A percentile compares a stretch with the other conserved stretches of the same genome.
Conservation (phyloP, 2,113 vertebrate genomes). For the Neotoma lepida region DNA sequence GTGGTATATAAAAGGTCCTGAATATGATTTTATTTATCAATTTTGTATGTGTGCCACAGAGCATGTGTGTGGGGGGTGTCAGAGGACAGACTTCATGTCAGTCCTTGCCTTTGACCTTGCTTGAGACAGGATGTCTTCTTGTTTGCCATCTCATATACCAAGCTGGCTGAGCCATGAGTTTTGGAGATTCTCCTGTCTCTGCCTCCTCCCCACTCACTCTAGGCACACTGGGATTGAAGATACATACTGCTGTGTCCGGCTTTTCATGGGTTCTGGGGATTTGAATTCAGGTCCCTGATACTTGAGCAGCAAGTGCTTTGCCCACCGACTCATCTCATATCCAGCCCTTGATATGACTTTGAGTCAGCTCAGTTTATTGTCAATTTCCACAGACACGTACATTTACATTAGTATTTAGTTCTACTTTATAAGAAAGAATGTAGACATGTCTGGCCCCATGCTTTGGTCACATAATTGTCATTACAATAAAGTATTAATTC, state of each 20-base stretch:
- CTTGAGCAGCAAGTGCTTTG: not conserved
- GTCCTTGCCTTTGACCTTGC: not conserved
- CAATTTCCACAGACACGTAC: not conserved
- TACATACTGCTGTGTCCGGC: not conserved
- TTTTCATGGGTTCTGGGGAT: not conserved
- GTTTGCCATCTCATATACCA: no score
- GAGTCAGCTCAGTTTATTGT: not conserved
- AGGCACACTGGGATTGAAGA: not conserved
- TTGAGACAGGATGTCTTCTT: not conserved
- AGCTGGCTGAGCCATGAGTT: not conserved
- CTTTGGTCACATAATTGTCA: not conserved
- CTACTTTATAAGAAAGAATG: not conserved
- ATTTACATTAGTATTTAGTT: not conserved
- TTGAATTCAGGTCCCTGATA: not conserved
- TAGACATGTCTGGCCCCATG: not conserved
- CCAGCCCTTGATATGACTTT: not conserved
- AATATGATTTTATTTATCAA: constrained; percentile 20
- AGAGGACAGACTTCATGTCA: not conserved
- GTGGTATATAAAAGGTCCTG: constrained; percentile 1
- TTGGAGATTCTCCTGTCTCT: not conserved
- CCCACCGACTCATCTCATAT: not conserved
- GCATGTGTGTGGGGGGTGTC: not conserved
- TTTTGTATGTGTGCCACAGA: not conserved
- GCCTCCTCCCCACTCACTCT: not conserved
- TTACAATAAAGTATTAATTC: not conserved